Conservation (phyloP, 2,888 invertebrate genomes). For the Ryuthela nishihirai region DNA sequence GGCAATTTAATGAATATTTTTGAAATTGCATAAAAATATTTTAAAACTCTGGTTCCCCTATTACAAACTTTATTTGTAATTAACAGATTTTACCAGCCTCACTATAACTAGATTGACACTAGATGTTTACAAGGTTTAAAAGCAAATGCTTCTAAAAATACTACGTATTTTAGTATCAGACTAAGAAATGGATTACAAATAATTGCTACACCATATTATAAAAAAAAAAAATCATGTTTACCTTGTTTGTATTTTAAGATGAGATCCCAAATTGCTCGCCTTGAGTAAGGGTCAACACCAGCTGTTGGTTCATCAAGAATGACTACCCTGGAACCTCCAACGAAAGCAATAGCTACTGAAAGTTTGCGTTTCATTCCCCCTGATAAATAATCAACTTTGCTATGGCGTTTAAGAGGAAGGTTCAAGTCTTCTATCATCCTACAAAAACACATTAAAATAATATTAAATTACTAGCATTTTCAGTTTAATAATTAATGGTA, state of each 20-base stretch:
- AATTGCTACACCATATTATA: not conserved
- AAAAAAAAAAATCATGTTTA: conserved; percentile 38
- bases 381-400: conserved; percentile 57
- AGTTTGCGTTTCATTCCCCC: conserved; percentile 84
- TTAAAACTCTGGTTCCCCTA: no score
- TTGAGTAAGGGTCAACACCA: conserved; percentile 79
- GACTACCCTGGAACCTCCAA: conserved; percentile 65
- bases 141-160: no score
- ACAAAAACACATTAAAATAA: not conserved
- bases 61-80: no score
- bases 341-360: conserved; percentile 83
- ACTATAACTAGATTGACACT: no score
- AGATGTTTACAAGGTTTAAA: no score
- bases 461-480: no score
- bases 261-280: conserved; percentile 72
- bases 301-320: conserved; percentile 83
- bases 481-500: no score
- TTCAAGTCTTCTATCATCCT: conserved; percentile 66
- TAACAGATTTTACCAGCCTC: no score
- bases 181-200: no score
- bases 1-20: no score
- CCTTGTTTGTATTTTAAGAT: conserved; percentile 64
- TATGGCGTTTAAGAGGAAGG: conserved; percentile 59
- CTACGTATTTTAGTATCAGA: no score
- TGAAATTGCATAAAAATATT: no score